A percentile compares a stretch with the other conserved stretches of the same genome.
Conservation (phyloP, 1,140 invertebrate genomes). For the Drosophila athabasca region DNA sequence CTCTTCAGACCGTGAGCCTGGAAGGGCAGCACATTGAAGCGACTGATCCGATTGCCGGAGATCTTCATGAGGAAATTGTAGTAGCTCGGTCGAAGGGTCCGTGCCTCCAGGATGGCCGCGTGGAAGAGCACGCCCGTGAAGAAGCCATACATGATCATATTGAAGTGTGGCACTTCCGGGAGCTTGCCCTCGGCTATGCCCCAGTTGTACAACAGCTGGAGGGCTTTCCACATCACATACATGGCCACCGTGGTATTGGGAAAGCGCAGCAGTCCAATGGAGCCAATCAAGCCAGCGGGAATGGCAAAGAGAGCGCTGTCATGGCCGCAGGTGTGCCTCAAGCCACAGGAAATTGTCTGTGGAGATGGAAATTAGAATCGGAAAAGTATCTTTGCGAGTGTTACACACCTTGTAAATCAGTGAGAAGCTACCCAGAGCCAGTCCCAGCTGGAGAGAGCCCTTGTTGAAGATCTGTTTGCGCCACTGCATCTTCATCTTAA, state of each 20-base stretch:
- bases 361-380: not conserved
- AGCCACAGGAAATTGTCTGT: constrained; percentile 85
- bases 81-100: constrained; percentile 91
- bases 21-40: constrained; percentile 83
- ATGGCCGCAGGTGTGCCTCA: constrained; percentile 85
- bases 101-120: constrained; percentile 90
- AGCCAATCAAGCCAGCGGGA: constrained; percentile 87
- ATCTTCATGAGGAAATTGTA: constrained; percentile 91
- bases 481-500: constrained; percentile 84
- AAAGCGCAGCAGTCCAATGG: constrained; percentile 86
- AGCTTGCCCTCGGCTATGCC: constrained; percentile 85
- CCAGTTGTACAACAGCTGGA: constrained; percentile 87
- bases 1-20: constrained; percentile 86
- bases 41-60: constrained; percentile 84
- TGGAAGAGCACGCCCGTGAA: constrained; percentile 92
- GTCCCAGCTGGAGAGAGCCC: constrained; percentile 85
- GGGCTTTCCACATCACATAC: constrained; percentile 88
- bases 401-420: constrained; percentile 86
- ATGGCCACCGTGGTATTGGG: constrained; percentile 87
- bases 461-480: constrained; percentile 85
- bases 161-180: constrained; percentile 86
- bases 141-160: constrained; percentile 88
- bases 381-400: not conserved
- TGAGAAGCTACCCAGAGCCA: constrained; percentile 87
- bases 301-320: constrained; percentile 86